Evolutionary conservation across 2,113 vertebrate genomes (phyloP).

Genomic region (Columbina picui): DNA sequence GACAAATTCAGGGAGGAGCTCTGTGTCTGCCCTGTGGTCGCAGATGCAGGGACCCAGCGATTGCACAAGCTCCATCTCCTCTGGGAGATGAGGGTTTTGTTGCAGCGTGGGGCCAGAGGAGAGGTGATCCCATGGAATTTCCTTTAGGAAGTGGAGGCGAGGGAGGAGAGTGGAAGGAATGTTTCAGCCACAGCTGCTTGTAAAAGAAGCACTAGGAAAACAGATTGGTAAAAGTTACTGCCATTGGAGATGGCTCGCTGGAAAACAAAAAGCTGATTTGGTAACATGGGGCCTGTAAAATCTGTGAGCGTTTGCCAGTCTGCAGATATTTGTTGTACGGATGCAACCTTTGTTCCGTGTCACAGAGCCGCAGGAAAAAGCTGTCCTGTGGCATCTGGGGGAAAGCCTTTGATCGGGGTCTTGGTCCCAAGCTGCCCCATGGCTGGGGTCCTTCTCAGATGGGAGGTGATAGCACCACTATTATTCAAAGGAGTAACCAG

Average conservation of each 20-base stretch:
- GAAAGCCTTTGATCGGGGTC: constrained; percentile 14
- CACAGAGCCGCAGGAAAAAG: background rate
- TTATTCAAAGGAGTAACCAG: constrained; percentile 57
- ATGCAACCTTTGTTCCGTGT: background rate
- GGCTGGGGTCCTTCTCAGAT: background rate
- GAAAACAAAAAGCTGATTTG: background rate
- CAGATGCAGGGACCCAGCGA: background rate
- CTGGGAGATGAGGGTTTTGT: background rate
- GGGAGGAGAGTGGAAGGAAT: constrained; percentile 58
- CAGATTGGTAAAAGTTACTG: background rate
- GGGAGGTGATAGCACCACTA: constrained; percentile 50
- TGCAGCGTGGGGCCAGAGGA: constrained; percentile 12
- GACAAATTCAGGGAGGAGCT: background rate
- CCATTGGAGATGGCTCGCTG: background rate
- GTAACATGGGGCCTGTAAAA: background rate
- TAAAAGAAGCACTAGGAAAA: constrained; percentile 48
- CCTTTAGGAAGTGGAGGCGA: constrained; percentile 65
- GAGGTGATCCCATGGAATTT: constrained; percentile 69
- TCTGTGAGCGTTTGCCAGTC: background rate
- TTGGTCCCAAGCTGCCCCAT: background rate
- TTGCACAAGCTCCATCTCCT: constrained; percentile 20
- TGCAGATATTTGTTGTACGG: background rate
- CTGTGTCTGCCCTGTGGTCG: background rate
- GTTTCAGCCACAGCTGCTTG: constrained; percentile 53
- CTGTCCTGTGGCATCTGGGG: background rate